Evolutionary conservation across 2,113 vertebrate genomes (phyloP).

Genomic region (Tauraco erythrolophus): DNA sequence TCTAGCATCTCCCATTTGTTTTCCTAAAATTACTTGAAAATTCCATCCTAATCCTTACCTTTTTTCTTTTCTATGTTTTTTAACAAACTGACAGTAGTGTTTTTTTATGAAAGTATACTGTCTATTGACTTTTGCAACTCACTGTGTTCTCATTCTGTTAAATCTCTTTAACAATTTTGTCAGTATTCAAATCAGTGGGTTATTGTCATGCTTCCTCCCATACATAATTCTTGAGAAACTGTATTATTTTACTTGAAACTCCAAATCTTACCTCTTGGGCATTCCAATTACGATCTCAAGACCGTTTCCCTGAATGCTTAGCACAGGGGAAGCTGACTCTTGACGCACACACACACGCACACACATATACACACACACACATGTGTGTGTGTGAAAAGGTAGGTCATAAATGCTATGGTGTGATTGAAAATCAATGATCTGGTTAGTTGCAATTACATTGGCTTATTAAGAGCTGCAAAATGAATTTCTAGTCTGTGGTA

Average conservation of each 20-base stretch:
- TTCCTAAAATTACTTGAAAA: neutral
- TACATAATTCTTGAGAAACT: neutral
- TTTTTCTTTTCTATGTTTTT: neutral
- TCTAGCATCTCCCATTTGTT: neutral
- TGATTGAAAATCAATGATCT: neutral
- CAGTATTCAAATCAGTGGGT: neutral
- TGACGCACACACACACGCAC: neutral
- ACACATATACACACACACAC: too few species aligned
- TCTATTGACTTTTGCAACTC: neutral
- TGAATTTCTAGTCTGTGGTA: neutral
- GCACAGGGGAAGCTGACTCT: neutral
- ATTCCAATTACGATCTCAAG: neutral
- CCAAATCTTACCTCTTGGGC: neutral
- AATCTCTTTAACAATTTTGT: neutral
- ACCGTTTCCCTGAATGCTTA: neutral
- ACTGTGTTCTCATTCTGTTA: neutral
- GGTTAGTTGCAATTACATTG: neutral
- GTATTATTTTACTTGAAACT: neutral
- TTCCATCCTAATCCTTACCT: neutral
- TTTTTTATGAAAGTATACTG: neutral
- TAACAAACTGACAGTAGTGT: neutral
- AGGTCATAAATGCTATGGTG: rapidly evolving
- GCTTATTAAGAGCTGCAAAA: neutral
- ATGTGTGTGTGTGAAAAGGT: rapidly evolving
- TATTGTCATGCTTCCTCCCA: neutral